phyloP scores from a whole-genome alignment of 2,113 vertebrate genomes.

The Entosphenus tridentatus region DNA sequence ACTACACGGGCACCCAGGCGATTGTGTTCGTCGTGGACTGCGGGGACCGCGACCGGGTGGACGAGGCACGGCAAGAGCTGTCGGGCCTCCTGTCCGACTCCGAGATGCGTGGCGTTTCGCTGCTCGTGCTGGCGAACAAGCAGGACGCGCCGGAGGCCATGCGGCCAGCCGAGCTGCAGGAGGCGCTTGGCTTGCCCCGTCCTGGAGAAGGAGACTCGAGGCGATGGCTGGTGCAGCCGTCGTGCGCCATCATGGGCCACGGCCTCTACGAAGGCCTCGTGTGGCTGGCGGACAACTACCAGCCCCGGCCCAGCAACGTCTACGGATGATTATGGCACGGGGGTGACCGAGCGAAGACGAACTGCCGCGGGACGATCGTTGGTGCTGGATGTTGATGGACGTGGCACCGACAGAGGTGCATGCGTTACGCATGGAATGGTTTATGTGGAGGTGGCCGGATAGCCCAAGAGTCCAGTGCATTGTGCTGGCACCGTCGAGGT shows the following conservation, averaged over 20 bases:
- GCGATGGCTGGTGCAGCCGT: constrained; percentile 14
- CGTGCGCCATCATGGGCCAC: constrained; percentile 12
- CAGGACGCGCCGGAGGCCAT: constrained; percentile 14
- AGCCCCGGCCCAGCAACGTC: no score
- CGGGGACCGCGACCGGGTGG: constrained; percentile 10
- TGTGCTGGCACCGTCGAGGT: no score
- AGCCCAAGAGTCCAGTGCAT: no score
- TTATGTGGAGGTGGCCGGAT: no score
- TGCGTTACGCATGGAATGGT: no score
- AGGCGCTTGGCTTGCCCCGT: constrained; percentile 9
- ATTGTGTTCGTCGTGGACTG: constrained; percentile 15
- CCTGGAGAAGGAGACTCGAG: no score
- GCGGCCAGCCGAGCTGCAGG: constrained; percentile 9
- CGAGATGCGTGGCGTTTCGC: constrained; percentile 11
- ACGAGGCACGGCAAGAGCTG: constrained; percentile 11
- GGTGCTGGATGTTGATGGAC: no score
- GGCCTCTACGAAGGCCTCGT: constrained; percentile 14
- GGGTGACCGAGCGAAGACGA: no score
- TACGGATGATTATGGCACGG: no score
- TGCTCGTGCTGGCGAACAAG: constrained; percentile 15
- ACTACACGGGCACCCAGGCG: constrained; percentile 11
- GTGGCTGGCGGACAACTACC: constrained; percentile 5
- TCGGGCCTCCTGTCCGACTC: constrained; percentile 5
- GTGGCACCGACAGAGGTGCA: no score
- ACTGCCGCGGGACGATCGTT: no score